Evolutionary conservation across 2,113 vertebrate genomes (phyloP).

Genomic region (Xyliphius kryptos): DNA sequence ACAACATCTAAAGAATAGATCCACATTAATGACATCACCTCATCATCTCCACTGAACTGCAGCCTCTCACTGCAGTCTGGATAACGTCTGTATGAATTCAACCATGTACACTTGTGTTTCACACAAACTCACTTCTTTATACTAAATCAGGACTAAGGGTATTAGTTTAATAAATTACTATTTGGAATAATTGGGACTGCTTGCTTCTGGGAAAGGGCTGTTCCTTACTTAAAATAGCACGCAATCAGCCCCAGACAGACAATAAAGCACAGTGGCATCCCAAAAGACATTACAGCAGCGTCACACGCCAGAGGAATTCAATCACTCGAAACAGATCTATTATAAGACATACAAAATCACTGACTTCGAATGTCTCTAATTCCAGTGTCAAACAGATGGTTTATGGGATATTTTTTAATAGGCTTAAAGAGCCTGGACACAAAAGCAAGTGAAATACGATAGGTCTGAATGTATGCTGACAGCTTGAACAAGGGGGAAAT

Average conservation of each 20-base stretch:
- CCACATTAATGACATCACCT: not conserved
- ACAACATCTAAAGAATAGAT: conserved; percentile 13
- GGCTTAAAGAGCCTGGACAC: conserved; percentile 26
- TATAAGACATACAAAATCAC: not conserved
- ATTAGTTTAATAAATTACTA: conserved; percentile 50
- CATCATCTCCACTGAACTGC: not conserved
- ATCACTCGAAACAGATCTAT: not conserved
- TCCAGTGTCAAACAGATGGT: conserved; percentile 24
- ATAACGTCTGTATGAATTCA: conserved; percentile 24
- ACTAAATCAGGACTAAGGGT: conserved; percentile 17
- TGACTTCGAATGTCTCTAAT: conserved; percentile 31
- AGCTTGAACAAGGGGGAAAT: conserved; percentile 18
- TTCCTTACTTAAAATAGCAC: conserved; percentile 21
- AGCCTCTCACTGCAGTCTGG: not conserved
- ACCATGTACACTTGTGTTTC: conserved; percentile 20
- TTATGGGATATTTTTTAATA: conserved; percentile 24
- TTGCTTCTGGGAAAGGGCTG: conserved; percentile 42
- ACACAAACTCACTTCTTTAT: conserved; percentile 13
- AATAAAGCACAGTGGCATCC: conserved; percentile 16
- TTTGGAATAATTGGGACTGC: conserved; percentile 43
- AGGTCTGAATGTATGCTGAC: conserved; percentile 14
- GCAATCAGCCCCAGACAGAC: conserved; percentile 31
- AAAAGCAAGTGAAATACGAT: conserved; percentile 42
- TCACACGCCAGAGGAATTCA: not conserved
- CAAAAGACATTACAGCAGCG: conserved; percentile 10